A percentile compares a stretch with the other conserved stretches of the same genome.
Conservation (phyloP, 53 echinoderm and acorn worm genomes). For the Henricia sp. region DNA sequence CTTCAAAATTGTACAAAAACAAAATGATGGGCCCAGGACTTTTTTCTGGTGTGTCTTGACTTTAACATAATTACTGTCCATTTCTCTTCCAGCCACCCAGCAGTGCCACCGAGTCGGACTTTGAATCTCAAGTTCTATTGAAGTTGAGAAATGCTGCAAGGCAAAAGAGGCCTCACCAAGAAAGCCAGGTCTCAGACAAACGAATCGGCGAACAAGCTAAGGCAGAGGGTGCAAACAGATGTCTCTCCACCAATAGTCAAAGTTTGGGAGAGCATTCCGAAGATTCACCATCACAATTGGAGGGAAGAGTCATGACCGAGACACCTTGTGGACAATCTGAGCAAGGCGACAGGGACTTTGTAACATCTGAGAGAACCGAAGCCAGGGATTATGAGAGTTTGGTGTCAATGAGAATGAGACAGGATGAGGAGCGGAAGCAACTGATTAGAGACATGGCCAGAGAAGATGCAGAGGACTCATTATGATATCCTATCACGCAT, state of each 20-base stretch:
- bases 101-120: constrained; percentile 31
- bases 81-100: background rate
- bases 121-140: constrained; percentile 69
- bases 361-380: background rate
- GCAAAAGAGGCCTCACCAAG: background rate
- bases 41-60: background rate
- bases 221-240: no score
- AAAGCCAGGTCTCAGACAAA: no score
- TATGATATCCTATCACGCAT: no score
- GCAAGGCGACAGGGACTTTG: background rate
- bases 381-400: constrained; percentile 77
- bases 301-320: background rate
- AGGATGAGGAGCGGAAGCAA: constrained; percentile 73
- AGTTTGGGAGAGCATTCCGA: no score
- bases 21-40: no score
- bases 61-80: background rate
- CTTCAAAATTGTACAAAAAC: background rate
- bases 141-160: constrained; percentile 31
- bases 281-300: no score
- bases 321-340: background rate
- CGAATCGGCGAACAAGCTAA: no score
- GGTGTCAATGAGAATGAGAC: constrained; percentile 71
- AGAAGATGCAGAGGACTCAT: constrained; percentile 62
- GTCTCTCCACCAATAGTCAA: no score
- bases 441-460: constrained; percentile 75